Conservation (phyloP, 2,797 vertebrate species). For the Hypotaenidia okinawae region DNA sequence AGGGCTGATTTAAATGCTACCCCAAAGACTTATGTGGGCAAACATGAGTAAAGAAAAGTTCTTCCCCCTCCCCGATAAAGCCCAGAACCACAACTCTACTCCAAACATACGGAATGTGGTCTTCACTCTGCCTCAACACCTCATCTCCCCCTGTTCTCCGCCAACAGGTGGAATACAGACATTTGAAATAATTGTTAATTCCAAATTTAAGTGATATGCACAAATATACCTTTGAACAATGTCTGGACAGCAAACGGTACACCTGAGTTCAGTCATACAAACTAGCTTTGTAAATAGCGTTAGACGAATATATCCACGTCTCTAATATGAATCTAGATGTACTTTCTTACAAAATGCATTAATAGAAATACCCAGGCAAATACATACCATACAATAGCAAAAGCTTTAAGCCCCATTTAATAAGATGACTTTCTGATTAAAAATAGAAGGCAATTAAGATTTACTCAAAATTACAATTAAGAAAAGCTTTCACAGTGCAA, state of each 20-base stretch:
- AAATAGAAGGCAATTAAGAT: conserved; percentile 84
- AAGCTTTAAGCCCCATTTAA: conserved; percentile 78
- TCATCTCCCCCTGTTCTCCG: neutral
- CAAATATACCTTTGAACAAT: conserved; percentile 53
- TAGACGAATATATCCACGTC: conserved; percentile 66
- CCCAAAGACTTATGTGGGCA: conserved; percentile 3
- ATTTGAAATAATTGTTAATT: conserved; percentile 45
- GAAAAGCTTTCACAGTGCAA: conserved; percentile 80
- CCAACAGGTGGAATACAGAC: conserved; percentile 29
- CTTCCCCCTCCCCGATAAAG: neutral
- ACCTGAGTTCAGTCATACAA: conserved; percentile 79
- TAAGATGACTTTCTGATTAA: conserved; percentile 76
- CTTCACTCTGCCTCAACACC: neutral
- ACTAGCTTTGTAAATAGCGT: conserved; percentile 69
- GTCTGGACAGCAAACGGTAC: conserved; percentile 62
- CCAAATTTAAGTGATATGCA: conserved; percentile 29
- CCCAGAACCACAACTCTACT: conserved; percentile 32
- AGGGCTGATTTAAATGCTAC: conserved; percentile 41
- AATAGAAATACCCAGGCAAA: conserved; percentile 79
- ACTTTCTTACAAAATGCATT: conserved; percentile 79
- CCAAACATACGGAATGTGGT: neutral
- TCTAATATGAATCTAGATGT: conserved; percentile 74
- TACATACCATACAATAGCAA: conserved; percentile 77
- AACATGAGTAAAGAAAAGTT: neutral
- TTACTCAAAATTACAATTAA: conserved; percentile 81